phyloP scores from a whole-genome alignment of 2,888 invertebrate genomes.

The Aspidiotus destructor region DNA sequence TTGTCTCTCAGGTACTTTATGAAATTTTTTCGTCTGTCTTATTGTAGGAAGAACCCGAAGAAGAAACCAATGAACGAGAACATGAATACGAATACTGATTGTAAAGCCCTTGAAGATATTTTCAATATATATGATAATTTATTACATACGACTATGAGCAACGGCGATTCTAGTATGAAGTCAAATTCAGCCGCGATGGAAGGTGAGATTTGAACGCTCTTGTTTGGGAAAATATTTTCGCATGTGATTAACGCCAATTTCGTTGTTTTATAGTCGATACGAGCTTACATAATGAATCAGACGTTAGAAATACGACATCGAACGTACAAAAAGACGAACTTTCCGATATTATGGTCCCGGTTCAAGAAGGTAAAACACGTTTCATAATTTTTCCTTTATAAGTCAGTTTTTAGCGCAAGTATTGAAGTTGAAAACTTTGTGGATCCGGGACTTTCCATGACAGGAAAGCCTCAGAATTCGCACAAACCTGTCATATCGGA shows the following conservation, averaged over 20 bases:
- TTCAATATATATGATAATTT: slow-evolving; percentile 55
- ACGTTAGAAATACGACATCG: slow-evolving; percentile 14
- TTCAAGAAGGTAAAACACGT: slow-evolving; percentile 46
- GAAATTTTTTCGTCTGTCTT: no score
- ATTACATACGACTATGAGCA: slow-evolving; percentile 56
- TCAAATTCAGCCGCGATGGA: slow-evolving; percentile 34
- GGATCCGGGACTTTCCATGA: slow-evolving; percentile 53
- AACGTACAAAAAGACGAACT: slow-evolving; percentile 52
- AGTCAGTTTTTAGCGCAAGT: no score
- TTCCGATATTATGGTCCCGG: slow-evolving; percentile 56
- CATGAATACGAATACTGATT: no score
- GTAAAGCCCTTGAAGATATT: no score
- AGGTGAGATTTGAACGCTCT: slow-evolving; percentile 31
- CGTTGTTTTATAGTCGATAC: slow-evolving; percentile 8
- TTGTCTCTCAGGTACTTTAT: no score
- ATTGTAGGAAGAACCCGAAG: no score
- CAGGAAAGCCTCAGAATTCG: slow-evolving; percentile 67
- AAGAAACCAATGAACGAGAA: no score
- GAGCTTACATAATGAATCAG: slow-evolving; percentile 19
- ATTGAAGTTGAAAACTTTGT: no score
- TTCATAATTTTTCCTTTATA: no score
- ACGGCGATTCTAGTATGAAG: slow-evolving; percentile 44
- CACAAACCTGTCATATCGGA: slow-evolving; percentile 57
- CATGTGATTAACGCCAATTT: background rate
- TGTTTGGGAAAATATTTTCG: background rate